Percentiles rank a stretch among this genome's conserved stretches.
Evolutionary conservation across 2,797 vertebrate species (phyloP).

Genomic region (Paedocypris micromegethes): DNA sequence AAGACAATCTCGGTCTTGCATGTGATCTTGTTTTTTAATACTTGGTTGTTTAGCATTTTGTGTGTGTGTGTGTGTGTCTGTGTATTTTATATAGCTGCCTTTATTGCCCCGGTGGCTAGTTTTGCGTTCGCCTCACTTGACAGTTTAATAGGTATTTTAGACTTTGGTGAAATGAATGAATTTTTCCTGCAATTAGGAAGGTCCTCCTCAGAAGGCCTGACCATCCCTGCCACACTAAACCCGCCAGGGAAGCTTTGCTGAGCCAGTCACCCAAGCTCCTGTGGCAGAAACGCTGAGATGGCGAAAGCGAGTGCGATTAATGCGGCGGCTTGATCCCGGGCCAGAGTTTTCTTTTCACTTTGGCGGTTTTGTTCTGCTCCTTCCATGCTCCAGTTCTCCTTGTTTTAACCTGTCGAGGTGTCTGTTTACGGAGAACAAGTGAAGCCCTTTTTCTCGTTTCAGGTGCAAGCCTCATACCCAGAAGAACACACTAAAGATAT

Average conservation of each 20-base stretch:
- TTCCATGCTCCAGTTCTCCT: conserved; percentile 11
- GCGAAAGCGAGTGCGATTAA: background rate
- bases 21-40: no score
- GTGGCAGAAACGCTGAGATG: conserved; percentile 15
- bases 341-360: background rate
- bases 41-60: no score
- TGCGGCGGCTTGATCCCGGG: conserved; percentile 22
- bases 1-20: no score
- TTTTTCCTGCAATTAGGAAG: no score
- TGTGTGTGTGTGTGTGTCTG: no score
- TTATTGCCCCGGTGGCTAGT: no score
- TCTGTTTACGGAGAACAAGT: conserved; percentile 27
- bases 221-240: background rate
- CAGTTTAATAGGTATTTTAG: no score
- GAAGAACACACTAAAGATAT: conserved; percentile 8
- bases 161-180: no score
- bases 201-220: background rate
- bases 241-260: conserved; percentile 12
- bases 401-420: conserved; percentile 11
- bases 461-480: background rate
- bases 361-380: background rate
- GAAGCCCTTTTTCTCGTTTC: background rate
- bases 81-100: no score
- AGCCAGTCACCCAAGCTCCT: conserved; percentile 2
- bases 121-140: no score